Evolutionary conservation across 2,113 vertebrate species (phyloP).

Genomic region (Pangasianodon gigas): DNA sequence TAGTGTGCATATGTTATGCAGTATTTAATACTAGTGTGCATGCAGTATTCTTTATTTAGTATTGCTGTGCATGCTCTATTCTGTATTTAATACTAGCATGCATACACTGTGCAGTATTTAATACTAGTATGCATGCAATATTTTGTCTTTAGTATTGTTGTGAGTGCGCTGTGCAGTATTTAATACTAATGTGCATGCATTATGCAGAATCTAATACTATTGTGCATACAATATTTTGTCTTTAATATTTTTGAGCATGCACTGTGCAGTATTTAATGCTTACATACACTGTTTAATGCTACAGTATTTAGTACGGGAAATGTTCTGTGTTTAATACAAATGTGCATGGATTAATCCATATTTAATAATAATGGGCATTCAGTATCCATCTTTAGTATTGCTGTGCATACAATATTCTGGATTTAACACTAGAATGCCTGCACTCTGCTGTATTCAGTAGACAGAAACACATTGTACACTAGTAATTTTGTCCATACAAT

Average conservation of each 20-base stretch:
- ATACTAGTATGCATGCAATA: too few species aligned
- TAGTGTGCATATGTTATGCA: background rate
- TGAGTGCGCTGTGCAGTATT: too few species aligned
- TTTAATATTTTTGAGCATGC: background rate
- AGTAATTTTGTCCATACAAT: background rate
- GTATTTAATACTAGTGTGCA: background rate
- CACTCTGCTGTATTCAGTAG: background rate
- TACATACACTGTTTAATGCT: background rate
- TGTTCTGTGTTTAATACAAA: background rate
- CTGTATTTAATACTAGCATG: background rate
- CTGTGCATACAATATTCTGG: background rate
- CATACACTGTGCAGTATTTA: too few species aligned
- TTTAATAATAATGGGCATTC: background rate
- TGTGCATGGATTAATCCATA: background rate
- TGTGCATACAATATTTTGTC: background rate
- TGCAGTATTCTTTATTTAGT: background rate
- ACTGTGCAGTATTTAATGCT: background rate
- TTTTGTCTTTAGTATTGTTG: too few species aligned
- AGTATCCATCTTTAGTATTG: background rate
- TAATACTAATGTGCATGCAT: background rate
- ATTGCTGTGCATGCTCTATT: background rate
- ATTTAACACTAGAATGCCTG: background rate
- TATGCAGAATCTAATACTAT: background rate
- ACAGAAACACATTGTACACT: background rate
- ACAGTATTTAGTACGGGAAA: too few species aligned